Evolutionary conservation across 2,888 invertebrate genomes (phyloP), one percentile per base, ranked within the genome.

Genomic region (Seira musarum): DNA sequence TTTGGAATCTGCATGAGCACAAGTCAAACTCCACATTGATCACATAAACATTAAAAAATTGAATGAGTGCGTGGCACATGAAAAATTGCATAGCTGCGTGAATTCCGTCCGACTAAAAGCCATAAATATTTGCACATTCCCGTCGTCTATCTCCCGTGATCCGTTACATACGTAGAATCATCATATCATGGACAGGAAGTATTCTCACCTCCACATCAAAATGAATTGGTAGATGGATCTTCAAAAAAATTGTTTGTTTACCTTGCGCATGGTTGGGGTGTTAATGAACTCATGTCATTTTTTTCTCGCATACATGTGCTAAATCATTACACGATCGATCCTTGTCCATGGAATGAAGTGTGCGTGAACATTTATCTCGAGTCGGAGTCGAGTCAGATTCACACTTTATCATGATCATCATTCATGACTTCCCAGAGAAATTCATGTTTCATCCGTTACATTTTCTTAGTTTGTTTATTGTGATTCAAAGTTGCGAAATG

Each of bases 261-360:
- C 66, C 57, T 74, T 74, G 57, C 49, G 53, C 53, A 66, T 49
- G 40, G 40, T 40, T 60, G 24, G 40, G 57, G 74, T 74, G 74
- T 74, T 74, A 74, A 74, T 74, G 74, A 74, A 74, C 74, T 49
- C 74, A 24, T 22, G 24, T 53, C 57, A 19, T 25, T 40, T 53
- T 60, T 64, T 30, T 60, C 66, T 73, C 57, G 40, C 65, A 74
- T 66, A 74, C 66, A 74, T 74, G 60, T 74, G 74, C 74, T 66
- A 74, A 74, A 35, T 66, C 60, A 66, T 74, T 66, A 17, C n/a
- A n/a, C 6, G 40, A 40, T 40, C 40, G 40, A 40, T 40, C 13
- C 40, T 40, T 40, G n/a, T n/a, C 64, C 21, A 64, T 10, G 3
- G 21, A 64, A 22, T 22, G 22, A 21, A n/a, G 49, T 15, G 49